Base-by-base conservation (phyloP, 2,888 invertebrate species). In the Patella ulyssiponensis region DNA sequence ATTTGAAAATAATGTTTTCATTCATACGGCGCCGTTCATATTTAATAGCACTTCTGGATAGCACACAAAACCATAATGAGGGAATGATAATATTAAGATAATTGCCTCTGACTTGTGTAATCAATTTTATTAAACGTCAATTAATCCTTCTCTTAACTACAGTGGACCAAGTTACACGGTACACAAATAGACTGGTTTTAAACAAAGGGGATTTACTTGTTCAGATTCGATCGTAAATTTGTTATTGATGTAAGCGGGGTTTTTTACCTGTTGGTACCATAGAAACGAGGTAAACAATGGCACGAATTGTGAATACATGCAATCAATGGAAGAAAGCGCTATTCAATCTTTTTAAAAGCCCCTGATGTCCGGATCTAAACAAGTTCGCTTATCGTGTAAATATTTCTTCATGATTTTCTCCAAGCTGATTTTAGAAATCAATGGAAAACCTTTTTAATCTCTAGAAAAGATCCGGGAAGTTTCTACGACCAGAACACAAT, bases 231-330 rank as follows among this genome's bases (percentile, higher is more conserved):
- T 64, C 20, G 23, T 64, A 64, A 64, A 64, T 64, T 64, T 64
- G 64, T 64, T 64, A 64, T 64, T 64, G 64, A 64, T 64, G 64
- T 64, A 64, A 64, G 64, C 23, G 64, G 23, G 9, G 44, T 44
- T 44, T 64, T 64, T 64, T 64, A 64, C 64, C 64, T 64, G 64
- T 64, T 23, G 64, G 23, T 64, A 23, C 23, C 64, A 64, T 64
- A 23, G 64, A 23, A 64, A 64, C 64, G 20, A 23, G 20, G 23
- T 64, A 64, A 64, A 64, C 64, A 64, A 64, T 23, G 23, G 23
- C 20, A 64, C 64, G 20, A 11, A 23, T 12, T 20, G 23, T 23
- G 20, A 64, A 64, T 64, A 64, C 64, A 23, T 64, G 64, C 11
- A 64, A 64, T 64, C 64, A 64, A 64, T 64, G 64, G 23, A 64